Evolutionary conservation across 2,113 vertebrate species (phyloP).

Genomic region (Tamias sibiricus): DNA sequence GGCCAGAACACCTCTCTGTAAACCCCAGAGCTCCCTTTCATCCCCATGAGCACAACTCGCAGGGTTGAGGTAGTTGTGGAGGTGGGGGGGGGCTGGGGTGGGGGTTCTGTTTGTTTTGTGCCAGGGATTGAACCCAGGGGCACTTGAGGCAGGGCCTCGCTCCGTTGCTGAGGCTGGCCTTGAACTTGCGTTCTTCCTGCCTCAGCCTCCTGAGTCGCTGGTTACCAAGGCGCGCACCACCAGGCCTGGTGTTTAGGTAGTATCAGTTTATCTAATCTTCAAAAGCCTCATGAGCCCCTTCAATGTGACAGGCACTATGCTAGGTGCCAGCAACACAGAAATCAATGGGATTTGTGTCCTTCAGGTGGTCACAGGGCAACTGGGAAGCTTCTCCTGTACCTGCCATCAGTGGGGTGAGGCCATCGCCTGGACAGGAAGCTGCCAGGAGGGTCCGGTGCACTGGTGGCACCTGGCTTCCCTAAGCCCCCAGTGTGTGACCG

Average conservation of each 20-base stretch:
- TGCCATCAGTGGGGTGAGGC: not conserved
- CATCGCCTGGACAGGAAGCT: not conserved
- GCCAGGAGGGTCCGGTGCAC: not conserved
- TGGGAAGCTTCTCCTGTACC: not conserved
- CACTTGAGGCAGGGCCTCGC: too few relatives aligned
- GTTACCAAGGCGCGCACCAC: too few relatives aligned
- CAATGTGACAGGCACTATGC: not conserved
- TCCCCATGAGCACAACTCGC: not conserved
- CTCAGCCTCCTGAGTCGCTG: too few relatives aligned
- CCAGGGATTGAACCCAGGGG: too few relatives aligned
- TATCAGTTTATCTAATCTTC: not conserved
- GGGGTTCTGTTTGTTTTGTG: too few relatives aligned
- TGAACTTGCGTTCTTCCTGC: too few relatives aligned
- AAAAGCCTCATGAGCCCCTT: not conserved
- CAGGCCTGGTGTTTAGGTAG: too few relatives aligned
- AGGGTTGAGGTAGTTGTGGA: not conserved
- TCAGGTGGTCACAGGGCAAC: accelerated
- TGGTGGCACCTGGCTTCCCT: not conserved
- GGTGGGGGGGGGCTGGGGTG: too few relatives aligned
- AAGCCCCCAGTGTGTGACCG: not conserved
- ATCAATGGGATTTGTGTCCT: not conserved
- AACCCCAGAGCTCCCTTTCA: not conserved
- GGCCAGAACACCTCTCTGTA: accelerated
- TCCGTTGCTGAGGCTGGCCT: too few relatives aligned
- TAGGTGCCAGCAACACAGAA: not conserved